Conservation (phyloP, 2,888 invertebrate species). For the Tinea trinotella region DNA sequence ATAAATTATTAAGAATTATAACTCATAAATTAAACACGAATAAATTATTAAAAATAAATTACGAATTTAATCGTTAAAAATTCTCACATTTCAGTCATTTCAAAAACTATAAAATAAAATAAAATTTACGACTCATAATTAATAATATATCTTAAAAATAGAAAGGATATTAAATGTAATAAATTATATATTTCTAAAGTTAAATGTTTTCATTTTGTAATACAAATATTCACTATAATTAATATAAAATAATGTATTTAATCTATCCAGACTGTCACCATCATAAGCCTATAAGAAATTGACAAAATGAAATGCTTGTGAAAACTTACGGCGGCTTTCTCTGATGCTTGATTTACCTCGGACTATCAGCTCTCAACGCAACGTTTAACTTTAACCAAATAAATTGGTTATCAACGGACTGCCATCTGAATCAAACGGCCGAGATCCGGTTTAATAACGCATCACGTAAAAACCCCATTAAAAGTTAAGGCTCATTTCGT, state of each 20-base stretch:
- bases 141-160: conserved; percentile 12
- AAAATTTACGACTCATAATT: background rate
- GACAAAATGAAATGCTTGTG: conserved; percentile 30
- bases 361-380: too few relatives aligned
- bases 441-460: too few relatives aligned
- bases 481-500: conserved; percentile 43
- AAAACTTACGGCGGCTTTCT: too few relatives aligned
- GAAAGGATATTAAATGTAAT: conserved; percentile 8
- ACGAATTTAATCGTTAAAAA: background rate
- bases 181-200: conserved; percentile 32
- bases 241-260: conserved; percentile 43
- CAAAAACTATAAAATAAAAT: conserved; percentile 4
- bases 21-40: background rate
- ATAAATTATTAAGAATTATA: background rate
- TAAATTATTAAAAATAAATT: conserved; percentile 1
- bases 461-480: too few relatives aligned
- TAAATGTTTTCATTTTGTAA: conserved; percentile 31
- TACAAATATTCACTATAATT: conserved; percentile 37
- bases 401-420: too few relatives aligned
- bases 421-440: too few relatives aligned
- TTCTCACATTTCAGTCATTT: conserved; percentile 17
- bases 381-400: too few relatives aligned
- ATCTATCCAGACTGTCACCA: conserved; percentile 52
- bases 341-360: too few relatives aligned
- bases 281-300: conserved; percentile 43